Base-by-base conservation (phyloP, 1,140 invertebrate species). In the Drosophila truncata region DNA sequence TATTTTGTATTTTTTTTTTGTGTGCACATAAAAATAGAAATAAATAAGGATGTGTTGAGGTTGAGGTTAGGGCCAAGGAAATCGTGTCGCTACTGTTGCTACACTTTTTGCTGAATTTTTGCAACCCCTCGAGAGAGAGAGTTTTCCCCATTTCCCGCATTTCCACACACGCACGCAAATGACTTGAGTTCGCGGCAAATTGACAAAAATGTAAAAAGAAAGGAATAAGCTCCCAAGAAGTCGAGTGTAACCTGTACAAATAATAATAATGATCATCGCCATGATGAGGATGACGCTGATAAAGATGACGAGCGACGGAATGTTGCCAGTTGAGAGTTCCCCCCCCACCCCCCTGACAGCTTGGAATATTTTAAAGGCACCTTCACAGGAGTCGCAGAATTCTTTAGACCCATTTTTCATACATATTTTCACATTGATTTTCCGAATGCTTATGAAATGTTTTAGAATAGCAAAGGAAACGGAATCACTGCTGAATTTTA, bases 1-100 rank as follows among this genome's bases (percentile, higher is more conserved):
- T 16, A 39, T 39, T 31, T 49, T 20, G 31, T 25, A 31, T 39
- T 49, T 65, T 39, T 46, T 20, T 47, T 64, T 20, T 65, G 49
- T 69, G 2, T 20, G 41, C 44, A 78, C 71, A 83, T 87, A 82
- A 82, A 85, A 87, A 86, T 87, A 82, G 65, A 78, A 86, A 86
- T 86, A 87, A 86, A 86, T 87, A 87, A 79, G 83, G 59, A 42
- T 70, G 46, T 54, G 41, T 50, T 61, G 67, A 35, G 50, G 69
- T 67, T 67, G 20, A 31, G 50, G 35, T 20, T 14, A 63, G 82
- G 83, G 86, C 80, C 82, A 78, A 79, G 75, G 66, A 87, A 86
- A 79, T 82, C 75, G 83, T 86, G 83, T 87, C 71, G 75, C 75
- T 75, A 83, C 63, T 72, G 63, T 79, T 59, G 57, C 60, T 31